These are phyloP conservation scores for Petrolisthes manimaculis DNA, from an alignment of 2,888 invertebrate genomes.

Conservation along the genomic window DNA sequence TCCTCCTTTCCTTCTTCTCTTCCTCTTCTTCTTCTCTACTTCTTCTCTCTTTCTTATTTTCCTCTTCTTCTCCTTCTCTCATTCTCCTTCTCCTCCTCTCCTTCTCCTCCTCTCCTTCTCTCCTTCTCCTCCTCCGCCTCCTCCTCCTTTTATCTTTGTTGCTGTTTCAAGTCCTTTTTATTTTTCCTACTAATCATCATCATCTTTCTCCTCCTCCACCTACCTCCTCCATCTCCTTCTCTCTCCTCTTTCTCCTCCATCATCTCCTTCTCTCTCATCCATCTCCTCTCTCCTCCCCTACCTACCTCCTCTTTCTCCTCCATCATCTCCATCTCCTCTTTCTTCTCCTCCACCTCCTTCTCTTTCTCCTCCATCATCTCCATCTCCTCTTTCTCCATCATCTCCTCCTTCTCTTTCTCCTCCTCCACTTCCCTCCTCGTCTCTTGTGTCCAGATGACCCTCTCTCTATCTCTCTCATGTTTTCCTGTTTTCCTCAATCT, in stretches of 20 bases:
- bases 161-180: constrained; percentile 12
- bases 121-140: constrained; percentile 2
- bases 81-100: not conserved
- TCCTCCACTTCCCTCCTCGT: not conserved
- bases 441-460: not conserved
- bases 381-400: not conserved
- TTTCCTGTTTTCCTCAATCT: not conserved
- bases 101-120: constrained; percentile 19
- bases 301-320: not conserved
- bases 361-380: not conserved
- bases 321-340: not conserved
- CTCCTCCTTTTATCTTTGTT: not conserved
- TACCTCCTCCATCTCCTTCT: not conserved
- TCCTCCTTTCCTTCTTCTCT: not conserved
- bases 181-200: not conserved
- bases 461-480: not conserved
- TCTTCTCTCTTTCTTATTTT: not conserved
- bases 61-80: not conserved
- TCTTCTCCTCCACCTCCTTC: not conserved
- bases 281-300: not conserved
- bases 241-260: not conserved
- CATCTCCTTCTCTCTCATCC: not conserved
- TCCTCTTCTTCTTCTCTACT: not conserved
- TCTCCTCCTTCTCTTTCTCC: not conserved
- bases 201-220: not conserved